These are phyloP conservation scores for human DNA, from an alignment of 2,113 vertebrate species.

Conservation along the genomic window DNA sequence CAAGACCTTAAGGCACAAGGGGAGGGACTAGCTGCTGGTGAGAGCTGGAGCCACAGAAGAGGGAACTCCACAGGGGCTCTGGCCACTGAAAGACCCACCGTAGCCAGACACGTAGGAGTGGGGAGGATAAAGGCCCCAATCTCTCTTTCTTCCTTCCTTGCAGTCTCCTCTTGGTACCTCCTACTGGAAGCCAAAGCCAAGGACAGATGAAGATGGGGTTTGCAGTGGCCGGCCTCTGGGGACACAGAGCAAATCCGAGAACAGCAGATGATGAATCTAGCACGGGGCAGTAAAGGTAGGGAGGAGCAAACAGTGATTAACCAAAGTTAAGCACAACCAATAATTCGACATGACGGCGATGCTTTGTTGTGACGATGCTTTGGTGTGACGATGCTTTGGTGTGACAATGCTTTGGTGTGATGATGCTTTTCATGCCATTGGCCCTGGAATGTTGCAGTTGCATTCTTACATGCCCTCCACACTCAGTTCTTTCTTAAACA, in stretches of 20 bases:
- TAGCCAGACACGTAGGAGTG: not conserved
- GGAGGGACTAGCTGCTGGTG: not conserved
- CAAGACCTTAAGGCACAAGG: not conserved
- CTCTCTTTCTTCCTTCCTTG: not conserved
- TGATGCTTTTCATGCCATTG: rapidly evolving
- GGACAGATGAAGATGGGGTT: not conserved
- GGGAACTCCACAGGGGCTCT: not conserved
- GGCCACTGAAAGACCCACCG: not conserved
- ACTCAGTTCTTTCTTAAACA: not conserved
- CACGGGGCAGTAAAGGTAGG: not conserved
- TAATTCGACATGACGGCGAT: not conserved
- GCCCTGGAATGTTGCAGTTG: not conserved
- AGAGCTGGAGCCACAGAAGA: not conserved
- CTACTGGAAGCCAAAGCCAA: not conserved
- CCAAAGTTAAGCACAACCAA: not conserved
- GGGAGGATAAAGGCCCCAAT: not conserved
- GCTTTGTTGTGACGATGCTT: too few species aligned
- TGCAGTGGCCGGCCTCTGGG: not conserved
- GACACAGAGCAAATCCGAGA: not conserved
- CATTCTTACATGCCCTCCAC: not conserved
- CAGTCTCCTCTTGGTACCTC: not conserved
- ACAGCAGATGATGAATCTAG: not conserved
- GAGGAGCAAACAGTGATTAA: not conserved
- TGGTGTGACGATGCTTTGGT: not conserved
- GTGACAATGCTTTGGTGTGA: too few species aligned